Evolutionary conservation across 2,113 vertebrate genomes (phyloP).

Genomic region (Mus pahari): DNA sequence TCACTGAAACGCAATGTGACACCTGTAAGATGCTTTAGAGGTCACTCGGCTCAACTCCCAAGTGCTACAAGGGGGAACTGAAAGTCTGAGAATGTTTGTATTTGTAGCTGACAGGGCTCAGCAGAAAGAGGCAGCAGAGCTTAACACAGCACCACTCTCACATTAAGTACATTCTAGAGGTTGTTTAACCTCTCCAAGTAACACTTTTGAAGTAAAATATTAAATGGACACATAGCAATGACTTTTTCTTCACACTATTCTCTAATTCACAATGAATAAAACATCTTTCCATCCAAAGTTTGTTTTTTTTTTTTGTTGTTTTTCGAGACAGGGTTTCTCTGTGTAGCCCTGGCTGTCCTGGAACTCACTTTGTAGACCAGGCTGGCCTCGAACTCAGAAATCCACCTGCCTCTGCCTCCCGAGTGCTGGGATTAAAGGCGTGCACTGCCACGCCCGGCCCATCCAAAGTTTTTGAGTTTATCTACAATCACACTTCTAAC

Average conservation of each 20-base stretch:
- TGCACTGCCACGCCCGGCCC: no score
- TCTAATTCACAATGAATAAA: background rate
- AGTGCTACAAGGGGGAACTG: constrained; percentile 18
- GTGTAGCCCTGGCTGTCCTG: no score
- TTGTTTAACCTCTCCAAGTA: constrained; percentile 17
- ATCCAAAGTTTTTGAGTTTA: background rate
- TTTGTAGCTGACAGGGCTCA: background rate
- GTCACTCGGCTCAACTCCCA: background rate
- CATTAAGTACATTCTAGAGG: background rate
- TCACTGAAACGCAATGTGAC: constrained; percentile 51
- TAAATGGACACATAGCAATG: constrained; percentile 11
- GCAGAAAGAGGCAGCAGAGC: background rate
- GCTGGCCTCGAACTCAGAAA: no score
- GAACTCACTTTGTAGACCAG: no score
- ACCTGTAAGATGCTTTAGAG: constrained; percentile 57
- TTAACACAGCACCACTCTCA: background rate
- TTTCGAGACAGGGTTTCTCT: no score
- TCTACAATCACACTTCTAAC: background rate
- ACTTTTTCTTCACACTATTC: constrained; percentile 33
- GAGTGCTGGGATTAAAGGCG: no score
- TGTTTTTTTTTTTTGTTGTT: no score
- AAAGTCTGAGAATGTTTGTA: background rate
- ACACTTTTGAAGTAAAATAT: constrained; percentile 19
- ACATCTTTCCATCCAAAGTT: background rate
- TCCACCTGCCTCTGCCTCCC: no score